Evolutionary conservation across 2,888 invertebrate species (phyloP).

Genomic region (Xestoiulus laeticollis): DNA sequence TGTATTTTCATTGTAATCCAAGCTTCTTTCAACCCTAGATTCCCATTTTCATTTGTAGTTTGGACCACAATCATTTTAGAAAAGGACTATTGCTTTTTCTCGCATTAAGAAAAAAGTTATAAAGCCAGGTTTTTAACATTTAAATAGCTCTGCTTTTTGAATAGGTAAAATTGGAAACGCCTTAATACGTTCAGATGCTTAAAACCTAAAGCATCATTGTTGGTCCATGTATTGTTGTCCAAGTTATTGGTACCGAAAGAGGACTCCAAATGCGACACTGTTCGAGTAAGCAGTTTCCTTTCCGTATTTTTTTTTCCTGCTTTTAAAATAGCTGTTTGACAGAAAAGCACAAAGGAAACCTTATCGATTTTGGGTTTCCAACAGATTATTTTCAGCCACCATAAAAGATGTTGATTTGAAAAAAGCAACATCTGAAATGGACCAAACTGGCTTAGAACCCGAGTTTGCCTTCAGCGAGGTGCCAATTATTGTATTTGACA

Average conservation of each 20-base stretch:
- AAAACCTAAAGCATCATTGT: constrained; percentile 20
- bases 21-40: not conserved
- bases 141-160: not conserved
- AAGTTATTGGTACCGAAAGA: constrained; percentile 34
- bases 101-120: not conserved
- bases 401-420: constrained; percentile 30
- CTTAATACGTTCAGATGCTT: not conserved
- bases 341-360: constrained; percentile 20
- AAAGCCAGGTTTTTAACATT: constrained; percentile 8
- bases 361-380: constrained; percentile 41
- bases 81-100: not conserved
- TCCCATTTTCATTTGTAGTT: not conserved
- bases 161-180: constrained; percentile 3
- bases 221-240: not conserved
- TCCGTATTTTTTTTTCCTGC: not conserved
- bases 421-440: constrained; percentile 38
- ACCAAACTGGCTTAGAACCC: not conserved
- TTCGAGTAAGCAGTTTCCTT: not conserved
- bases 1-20: not conserved
- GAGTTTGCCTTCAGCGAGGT: not conserved
- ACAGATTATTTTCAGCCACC: constrained; percentile 21
- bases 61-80: not conserved
- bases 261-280: constrained; percentile 7
- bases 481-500: not conserved
- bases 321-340: constrained; percentile 39